Base-by-base conservation (phyloP, 2,888 invertebrate genomes). In the Scrobipalpa atriplicella region DNA sequence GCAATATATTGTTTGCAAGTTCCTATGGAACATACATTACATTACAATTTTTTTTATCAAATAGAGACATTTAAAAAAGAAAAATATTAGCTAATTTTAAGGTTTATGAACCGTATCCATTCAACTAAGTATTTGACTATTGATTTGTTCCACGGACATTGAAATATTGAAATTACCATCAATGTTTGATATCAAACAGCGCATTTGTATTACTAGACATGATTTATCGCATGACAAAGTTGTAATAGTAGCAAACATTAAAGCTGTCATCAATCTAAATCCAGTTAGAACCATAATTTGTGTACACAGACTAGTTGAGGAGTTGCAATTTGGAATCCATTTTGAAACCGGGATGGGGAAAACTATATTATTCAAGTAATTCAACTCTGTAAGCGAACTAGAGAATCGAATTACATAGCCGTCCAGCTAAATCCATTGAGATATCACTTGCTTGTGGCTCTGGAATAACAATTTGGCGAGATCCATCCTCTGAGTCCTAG, bases 371-470 rank as follows among this genome's bases (percentile, higher is more conserved):
- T n/a, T 29, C 60, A 67, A 67, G 67, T 47, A 62, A 67, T 67
- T 18, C 61, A 21, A 64, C 54, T 61, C 56, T 51, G 63, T 63
- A 36, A 65, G 52, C 51, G 39, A 58, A 58, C 58, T 41, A 62
- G 7, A 19, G 64, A 62, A 67, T 67, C 60, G 39, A 64, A 67
- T 67, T 65, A 67, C 41, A 41, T 38, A n/a, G 43, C 18, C 63
- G 52, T 58, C 29, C 54, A 71, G 72, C 74, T 80, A 76, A 80
- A 77, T 78, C 75, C 71, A 74, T 76, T 70, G 74, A 75, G 75
- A 81, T 75, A 78, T 81, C 81, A 81, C 80, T 81, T 78, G 78
- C 80, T 83, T 79, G 78, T 73, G 76, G 74, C 78, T 77, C 72
- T 72, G 79, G 79, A 81, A 82, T 80, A 74, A 78, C 79, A 82